Conservation (phyloP, 2,888 invertebrate genomes). For the Apamea epomidion region DNA sequence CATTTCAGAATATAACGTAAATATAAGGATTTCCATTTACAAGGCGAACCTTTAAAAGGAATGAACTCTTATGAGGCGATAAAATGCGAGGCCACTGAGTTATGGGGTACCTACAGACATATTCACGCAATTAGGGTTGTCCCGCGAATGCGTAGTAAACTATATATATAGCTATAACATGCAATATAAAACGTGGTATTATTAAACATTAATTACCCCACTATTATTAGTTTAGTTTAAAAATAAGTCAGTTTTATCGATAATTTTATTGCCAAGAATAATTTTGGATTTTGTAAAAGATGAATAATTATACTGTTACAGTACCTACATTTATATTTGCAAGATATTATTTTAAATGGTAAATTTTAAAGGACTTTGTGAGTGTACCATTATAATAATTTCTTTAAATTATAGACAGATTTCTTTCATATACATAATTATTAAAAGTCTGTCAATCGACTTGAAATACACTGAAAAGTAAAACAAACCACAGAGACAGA, state of each 20-base stretch:
- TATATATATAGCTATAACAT: background rate
- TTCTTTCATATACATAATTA: background rate
- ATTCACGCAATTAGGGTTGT: conserved; percentile 69
- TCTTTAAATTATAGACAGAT: background rate
- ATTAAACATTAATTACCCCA: background rate
- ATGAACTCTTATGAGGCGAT: conserved; percentile 66
- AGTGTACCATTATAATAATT: background rate
- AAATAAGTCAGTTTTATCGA: background rate
- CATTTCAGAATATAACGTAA: conserved; percentile 58
- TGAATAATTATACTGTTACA: background rate
- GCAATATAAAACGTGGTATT: background rate
- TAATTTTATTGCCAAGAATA: background rate
- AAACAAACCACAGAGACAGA: background rate
- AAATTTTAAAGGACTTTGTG: background rate
- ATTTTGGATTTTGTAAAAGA: background rate
- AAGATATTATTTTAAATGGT: background rate
- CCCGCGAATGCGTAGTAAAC: conserved; percentile 19
- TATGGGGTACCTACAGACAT: conserved; percentile 55
- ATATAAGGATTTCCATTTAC: conserved; percentile 62
- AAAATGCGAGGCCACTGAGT: conserved; percentile 68
- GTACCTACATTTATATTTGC: background rate
- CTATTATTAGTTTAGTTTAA: background rate
- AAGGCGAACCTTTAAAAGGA: conserved; percentile 59
- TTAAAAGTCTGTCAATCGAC: background rate
- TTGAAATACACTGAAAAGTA: background rate